These are phyloP conservation scores for Drosophila neotestacea DNA, from an alignment of 2,888 invertebrate genomes.

Conservation along the genomic window DNA sequence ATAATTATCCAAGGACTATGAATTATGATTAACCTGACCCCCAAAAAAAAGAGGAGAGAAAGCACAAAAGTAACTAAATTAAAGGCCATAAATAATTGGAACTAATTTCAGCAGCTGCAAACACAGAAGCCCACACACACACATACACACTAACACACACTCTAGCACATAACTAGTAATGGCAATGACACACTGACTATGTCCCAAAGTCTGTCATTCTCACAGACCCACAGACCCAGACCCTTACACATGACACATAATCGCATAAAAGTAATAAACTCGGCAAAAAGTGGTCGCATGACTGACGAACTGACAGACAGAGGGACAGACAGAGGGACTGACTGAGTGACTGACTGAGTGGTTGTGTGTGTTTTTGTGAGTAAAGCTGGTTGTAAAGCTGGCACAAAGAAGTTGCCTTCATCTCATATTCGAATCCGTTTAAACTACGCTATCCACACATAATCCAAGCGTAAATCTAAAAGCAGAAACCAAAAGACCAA, in stretches of 20 bases:
- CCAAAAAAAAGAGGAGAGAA: slow-evolving; percentile 3
- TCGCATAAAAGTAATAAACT: slow-evolving; percentile 79
- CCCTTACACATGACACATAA: slow-evolving; percentile 64
- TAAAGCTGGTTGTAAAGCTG: slow-evolving; percentile 33
- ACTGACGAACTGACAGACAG: slow-evolving; percentile 39
- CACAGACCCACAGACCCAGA: slow-evolving; percentile 14
- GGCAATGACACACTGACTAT: slow-evolving; percentile 67
- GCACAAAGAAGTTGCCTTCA: slow-evolving; percentile 44
- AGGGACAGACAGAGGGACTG: slow-evolving; percentile 4
- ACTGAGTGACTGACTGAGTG: slow-evolving; percentile 8
- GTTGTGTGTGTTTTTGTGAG: slow-evolving; percentile 17
- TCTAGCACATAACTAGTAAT: slow-evolving; percentile 60
- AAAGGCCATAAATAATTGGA: slow-evolving; percentile 72
- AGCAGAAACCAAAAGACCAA: slow-evolving; percentile 1
- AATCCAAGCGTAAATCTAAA: slow-evolving; percentile 59
- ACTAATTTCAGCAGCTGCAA: slow-evolving; percentile 61
- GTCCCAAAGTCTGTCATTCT: slow-evolving; percentile 3
- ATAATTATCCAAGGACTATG: slow-evolving; percentile 23
- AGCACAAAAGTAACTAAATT: slow-evolving; percentile 27
- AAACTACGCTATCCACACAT: slow-evolving; percentile 36
- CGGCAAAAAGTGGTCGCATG: slow-evolving; percentile 63
- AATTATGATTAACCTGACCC: slow-evolving; percentile 29
- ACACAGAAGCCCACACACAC: not conserved
- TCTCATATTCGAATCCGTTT: slow-evolving; percentile 58
- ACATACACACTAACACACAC: slow-evolving; percentile 1